These are phyloP conservation scores for Asteroscopus sphinx DNA, from an alignment of 2,888 invertebrate genomes.

Conservation along the genomic window DNA sequence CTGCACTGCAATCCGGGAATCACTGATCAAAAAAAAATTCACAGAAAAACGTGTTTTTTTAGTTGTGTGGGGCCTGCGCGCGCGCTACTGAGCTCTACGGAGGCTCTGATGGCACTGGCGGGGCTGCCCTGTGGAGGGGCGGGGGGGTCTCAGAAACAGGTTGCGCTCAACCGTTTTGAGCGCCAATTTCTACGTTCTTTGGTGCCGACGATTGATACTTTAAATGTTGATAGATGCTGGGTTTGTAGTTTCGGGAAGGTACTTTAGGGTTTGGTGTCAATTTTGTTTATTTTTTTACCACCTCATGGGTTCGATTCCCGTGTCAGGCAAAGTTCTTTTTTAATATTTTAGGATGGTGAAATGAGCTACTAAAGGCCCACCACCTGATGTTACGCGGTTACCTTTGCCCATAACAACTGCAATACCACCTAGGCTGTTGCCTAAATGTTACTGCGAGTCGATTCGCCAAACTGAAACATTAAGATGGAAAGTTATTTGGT, in stretches of 20 bases:
- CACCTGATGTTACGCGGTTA: too few species aligned
- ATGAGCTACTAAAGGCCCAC: too few species aligned
- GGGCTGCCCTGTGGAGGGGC: constrained; percentile 57
- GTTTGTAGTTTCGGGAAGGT: constrained; percentile 46
- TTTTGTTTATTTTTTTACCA: background rate
- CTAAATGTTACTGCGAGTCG: too few species aligned
- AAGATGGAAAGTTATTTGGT: too few species aligned
- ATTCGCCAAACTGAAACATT: too few species aligned
- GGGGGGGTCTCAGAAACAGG: constrained; percentile 77
- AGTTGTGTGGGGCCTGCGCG: constrained; percentile 60
- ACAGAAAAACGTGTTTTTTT: constrained; percentile 66
- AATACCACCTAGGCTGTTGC: too few species aligned
- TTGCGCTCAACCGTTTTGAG: constrained; percentile 82
- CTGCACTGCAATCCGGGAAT: constrained; percentile 85
- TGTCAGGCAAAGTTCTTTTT: too few species aligned
- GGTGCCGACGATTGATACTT: constrained; percentile 76
- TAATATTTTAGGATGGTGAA: too few species aligned
- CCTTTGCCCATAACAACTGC: too few species aligned
- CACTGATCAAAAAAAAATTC: constrained; percentile 58
- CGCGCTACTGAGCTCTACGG: constrained; percentile 70
- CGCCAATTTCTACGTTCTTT: constrained; percentile 83
- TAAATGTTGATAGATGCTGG: constrained; percentile 75
- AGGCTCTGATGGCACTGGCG: constrained; percentile 78
- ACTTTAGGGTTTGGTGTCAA: constrained; percentile 33
- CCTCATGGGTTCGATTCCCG: too few species aligned